Evolutionary conservation across 2,888 invertebrate species (phyloP).

Genomic region (Chirona hameri): DNA sequence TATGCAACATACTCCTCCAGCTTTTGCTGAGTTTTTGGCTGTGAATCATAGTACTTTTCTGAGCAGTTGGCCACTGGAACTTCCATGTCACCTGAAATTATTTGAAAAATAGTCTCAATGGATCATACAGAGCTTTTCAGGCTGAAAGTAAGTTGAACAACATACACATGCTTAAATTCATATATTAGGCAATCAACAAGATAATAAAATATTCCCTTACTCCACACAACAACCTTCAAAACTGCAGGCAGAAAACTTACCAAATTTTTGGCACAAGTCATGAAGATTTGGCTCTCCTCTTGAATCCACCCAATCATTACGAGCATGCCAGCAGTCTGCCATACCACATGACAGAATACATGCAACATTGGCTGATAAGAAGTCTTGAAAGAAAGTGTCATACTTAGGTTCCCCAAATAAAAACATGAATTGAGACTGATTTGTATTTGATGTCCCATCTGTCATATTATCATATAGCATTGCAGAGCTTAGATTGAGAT

Average conservation of each 20-base stretch:
- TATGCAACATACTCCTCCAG: slow-evolving; percentile 69
- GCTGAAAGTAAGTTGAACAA: too few species aligned
- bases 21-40: slow-evolving; percentile 64
- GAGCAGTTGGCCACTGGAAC: slow-evolving; percentile 81
- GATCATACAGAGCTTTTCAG: neutral
- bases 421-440: neutral
- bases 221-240: neutral
- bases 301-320: slow-evolving; percentile 35
- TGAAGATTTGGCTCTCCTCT: neutral
- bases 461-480: too few species aligned
- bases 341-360: slow-evolving; percentile 35
- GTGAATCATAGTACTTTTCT: slow-evolving; percentile 67
- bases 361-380: slow-evolving; percentile 35
- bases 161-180: neutral
- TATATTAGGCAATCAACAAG: neutral
- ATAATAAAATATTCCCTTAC: too few species aligned
- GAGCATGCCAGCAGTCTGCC: slow-evolving; percentile 35
- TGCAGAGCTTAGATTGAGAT: too few species aligned
- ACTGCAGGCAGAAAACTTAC: neutral
- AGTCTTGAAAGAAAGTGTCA: slow-evolving; percentile 37
- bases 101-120: neutral
- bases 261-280: neutral
- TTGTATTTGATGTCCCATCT: neutral
- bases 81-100: slow-evolving; percentile 50
- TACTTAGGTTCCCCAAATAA: slow-evolving; percentile 27